These are phyloP conservation scores for Pagrus major DNA, from an alignment of 2,113 vertebrate species.

Conservation along the genomic window DNA sequence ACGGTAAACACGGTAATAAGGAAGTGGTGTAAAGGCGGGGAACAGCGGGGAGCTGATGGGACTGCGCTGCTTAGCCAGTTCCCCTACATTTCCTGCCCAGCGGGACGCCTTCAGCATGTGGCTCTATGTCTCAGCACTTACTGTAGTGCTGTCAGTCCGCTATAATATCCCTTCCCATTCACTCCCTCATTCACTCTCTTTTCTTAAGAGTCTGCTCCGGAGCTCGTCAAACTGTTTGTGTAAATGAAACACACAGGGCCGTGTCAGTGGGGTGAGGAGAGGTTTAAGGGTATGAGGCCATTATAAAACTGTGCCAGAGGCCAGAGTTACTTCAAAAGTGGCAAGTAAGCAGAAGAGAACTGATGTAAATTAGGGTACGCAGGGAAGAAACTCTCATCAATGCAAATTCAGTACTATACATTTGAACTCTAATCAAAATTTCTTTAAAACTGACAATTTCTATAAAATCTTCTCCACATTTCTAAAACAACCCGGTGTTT, in stretches of 20 bases:
- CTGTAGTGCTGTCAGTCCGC: slow-evolving; percentile 83
- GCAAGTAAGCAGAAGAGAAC: slow-evolving; percentile 10
- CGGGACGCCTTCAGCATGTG: slow-evolving; percentile 89
- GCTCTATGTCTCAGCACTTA: slow-evolving; percentile 83
- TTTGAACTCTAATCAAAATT: background rate
- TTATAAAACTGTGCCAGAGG: slow-evolving; percentile 41
- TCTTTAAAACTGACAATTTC: background rate
- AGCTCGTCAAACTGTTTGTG: slow-evolving; percentile 55
- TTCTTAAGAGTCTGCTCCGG: slow-evolving; percentile 48
- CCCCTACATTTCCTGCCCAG: slow-evolving; percentile 96
- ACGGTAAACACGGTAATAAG: slow-evolving; percentile 94
- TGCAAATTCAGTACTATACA: background rate
- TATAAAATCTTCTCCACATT: background rate
- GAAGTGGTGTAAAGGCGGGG: slow-evolving; percentile 92
- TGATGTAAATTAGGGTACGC: background rate
- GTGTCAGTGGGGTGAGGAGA: slow-evolving; percentile 23
- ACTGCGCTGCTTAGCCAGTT: slow-evolving; percentile 90
- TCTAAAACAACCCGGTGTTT: background rate
- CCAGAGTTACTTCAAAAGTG: slow-evolving; percentile 15
- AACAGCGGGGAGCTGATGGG: slow-evolving; percentile 94
- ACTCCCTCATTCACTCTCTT: slow-evolving; percentile 42
- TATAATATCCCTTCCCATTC: slow-evolving; percentile 77
- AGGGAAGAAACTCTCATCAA: background rate
- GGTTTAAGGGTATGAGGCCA: slow-evolving; percentile 33
- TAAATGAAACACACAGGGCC: slow-evolving; percentile 64